Evolutionary conservation across 2,797 vertebrate species (phyloP).

Genomic region (Caiman crocodilus): DNA sequence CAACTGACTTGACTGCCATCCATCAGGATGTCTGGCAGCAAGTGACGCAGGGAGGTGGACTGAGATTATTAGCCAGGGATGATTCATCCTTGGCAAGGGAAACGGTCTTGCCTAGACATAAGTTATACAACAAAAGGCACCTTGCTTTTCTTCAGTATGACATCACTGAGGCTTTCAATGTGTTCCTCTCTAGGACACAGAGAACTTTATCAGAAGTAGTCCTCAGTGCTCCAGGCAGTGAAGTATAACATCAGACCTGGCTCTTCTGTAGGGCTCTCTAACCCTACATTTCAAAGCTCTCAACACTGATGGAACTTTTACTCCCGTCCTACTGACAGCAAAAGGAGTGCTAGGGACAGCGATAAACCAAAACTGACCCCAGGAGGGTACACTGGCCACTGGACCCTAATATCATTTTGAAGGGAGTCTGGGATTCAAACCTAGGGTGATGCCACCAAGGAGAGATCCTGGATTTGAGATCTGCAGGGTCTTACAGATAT

Average conservation of each 20-base stretch:
- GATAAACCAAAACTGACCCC: background rate
- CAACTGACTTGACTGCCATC: background rate
- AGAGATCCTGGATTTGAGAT: background rate
- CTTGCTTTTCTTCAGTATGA: rapidly evolving
- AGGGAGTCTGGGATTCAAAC: background rate
- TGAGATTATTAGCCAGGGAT: background rate
- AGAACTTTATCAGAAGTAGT: background rate
- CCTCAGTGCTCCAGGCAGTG: background rate
- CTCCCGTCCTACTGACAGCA: background rate
- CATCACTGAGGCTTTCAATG: background rate
- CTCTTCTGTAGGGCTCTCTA: background rate
- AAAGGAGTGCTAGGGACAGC: background rate
- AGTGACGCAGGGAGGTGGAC: background rate
- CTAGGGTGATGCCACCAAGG: background rate
- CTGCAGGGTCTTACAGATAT: background rate
- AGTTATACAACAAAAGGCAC: conserved; percentile 15
- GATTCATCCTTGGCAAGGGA: background rate
- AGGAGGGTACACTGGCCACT: background rate
- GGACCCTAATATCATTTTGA: background rate
- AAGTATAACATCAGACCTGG: background rate
- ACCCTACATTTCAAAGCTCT: background rate
- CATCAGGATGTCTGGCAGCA: background rate
- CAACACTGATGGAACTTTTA: background rate
- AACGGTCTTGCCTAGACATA: background rate
- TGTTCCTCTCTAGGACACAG: background rate